Evolutionary conservation across 2,888 invertebrate species (phyloP), one percentile per base, ranked within the genome.

Genomic region (Bimastos eiseni): DNA sequence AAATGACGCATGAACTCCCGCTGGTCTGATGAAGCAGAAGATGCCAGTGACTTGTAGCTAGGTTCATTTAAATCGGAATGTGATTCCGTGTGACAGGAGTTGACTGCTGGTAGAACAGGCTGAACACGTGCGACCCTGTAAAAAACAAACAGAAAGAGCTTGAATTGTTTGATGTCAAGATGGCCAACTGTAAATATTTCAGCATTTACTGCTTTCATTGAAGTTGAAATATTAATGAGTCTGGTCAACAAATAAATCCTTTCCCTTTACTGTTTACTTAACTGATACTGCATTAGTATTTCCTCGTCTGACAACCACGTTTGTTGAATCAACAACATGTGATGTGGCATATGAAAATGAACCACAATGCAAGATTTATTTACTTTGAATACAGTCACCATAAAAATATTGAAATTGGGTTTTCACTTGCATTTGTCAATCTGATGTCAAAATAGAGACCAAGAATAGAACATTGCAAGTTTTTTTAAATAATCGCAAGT

Each of bases 1-100:
- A 86, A 86, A 86, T 86, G 86, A 24, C 37, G 37, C 86, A 86
- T 86, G 34, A 86, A 86, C 24, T 86, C 86, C 24, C 86, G 34
- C 86, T 86, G 86, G 86, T 86, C 37, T 17, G 86, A 11, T 86
- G 86, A 34, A 86, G 86, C 15, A 34, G 37, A 86, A 13, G 86
- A 36, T 36, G 86, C 86, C 36, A 86, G 34, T 8, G 86, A 86
- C 86, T 86, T 86, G 37, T 86, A 86, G 37, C 86, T 86, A 24
- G 86, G 86, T 86, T 86, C 86, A 8, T 34, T 86, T 34, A 33
- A 30, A 15, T 86, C 86, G 15, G 86, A 86, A 34, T 86, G 36
- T 86, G 86, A 86, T 34, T 86, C 86, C 86, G 36, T 24, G 37
- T 37, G 86, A 36, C 86, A 86, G 34, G 84, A 84, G 37, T 37